Evolutionary conservation across 2,888 invertebrate genomes (phyloP), one percentile per base, ranked within the genome.

Genomic region (Prenolepis imparis): DNA sequence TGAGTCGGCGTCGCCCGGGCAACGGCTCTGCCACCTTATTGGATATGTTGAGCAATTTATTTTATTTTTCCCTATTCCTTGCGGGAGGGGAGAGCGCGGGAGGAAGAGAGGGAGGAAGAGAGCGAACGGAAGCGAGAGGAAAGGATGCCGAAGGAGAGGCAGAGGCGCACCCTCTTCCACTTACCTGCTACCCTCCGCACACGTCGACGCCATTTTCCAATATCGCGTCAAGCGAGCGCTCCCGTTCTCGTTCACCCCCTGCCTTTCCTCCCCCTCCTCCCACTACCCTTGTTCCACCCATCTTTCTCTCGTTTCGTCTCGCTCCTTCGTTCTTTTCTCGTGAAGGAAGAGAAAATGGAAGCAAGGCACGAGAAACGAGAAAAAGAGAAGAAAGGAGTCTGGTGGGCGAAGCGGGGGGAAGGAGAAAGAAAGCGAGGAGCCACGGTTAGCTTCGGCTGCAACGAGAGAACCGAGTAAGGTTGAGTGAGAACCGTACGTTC

Each of bases 31-130:
- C 93, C 93, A 94, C 93, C 94, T 94, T 94, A 94, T 94, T 94
- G 94, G 94, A 94, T 94, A 94, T 94, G 94, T 94, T 94, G 94
- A 93, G 94, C 94, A 94, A 94, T 94, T 94, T 94, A 94, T 94
- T 94, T 94, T 94, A 94, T 94, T 92, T 93, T 93, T 93, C 92
- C 90, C 87, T 85, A 81, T 88, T 87, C 83, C 87, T 66, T 82
- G 83, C 57, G 81, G 78, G 68, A 75, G 82, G 44, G 75, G 81
- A 39, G 41, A 24, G 28, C 32, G 24, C 36, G 59, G 78, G 28
- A 70, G 28, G 28, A 28, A n/a, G n/a, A 59, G 72, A 70, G 21
- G 44, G 57, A 78, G 73, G 24, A 70, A 59, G 55, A 72, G 32
- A 28, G 44, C 12, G 67, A 52, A 82, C 8, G 77, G 24, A 78